A percentile compares a stretch with the other conserved stretches of the same genome.
phyloP scores from a whole-genome alignment of 2,888 invertebrate genomes.

The Philopedon plagiatum region DNA sequence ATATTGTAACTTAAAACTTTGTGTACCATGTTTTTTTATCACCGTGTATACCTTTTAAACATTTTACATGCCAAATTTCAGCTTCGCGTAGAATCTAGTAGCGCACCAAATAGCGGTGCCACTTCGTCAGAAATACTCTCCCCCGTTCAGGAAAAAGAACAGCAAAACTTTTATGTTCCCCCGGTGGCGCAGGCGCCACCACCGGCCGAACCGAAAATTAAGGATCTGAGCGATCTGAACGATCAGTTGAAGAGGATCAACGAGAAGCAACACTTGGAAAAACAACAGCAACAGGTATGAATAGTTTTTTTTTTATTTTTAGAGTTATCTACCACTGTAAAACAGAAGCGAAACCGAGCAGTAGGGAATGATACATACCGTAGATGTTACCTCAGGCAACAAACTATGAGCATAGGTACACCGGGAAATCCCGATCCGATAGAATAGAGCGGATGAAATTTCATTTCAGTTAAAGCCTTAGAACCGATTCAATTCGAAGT shows the following conservation, averaged over 20 bases:
- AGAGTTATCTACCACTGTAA: background rate
- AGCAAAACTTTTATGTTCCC: constrained; percentile 33
- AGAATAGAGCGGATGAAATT: too few species aligned
- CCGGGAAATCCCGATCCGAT: too few species aligned
- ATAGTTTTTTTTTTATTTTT: background rate
- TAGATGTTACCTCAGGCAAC: too few species aligned
- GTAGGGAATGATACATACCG: too few species aligned
- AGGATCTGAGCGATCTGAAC: constrained; percentile 73
- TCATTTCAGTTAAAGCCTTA: too few species aligned
- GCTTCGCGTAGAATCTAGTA: constrained; percentile 57
- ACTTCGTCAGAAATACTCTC: constrained; percentile 64
- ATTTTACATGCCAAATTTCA: constrained; percentile 32
- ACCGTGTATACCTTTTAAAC: background rate
- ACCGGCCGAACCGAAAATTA: constrained; percentile 65
- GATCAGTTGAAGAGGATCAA: constrained; percentile 76
- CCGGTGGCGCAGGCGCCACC: background rate
- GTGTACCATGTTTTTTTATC: too few species aligned
- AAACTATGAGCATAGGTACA: too few species aligned
- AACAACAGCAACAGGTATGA: constrained; percentile 26
- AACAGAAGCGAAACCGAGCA: too few species aligned
- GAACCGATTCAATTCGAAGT: too few species aligned
- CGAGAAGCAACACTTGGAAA: constrained; percentile 50
- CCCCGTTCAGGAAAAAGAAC: constrained; percentile 62
- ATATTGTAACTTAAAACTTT: too few species aligned
- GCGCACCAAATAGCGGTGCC: constrained; percentile 61